Conservation (phyloP, 2,888 invertebrate genomes). For the Trachelus iudaicus region DNA sequence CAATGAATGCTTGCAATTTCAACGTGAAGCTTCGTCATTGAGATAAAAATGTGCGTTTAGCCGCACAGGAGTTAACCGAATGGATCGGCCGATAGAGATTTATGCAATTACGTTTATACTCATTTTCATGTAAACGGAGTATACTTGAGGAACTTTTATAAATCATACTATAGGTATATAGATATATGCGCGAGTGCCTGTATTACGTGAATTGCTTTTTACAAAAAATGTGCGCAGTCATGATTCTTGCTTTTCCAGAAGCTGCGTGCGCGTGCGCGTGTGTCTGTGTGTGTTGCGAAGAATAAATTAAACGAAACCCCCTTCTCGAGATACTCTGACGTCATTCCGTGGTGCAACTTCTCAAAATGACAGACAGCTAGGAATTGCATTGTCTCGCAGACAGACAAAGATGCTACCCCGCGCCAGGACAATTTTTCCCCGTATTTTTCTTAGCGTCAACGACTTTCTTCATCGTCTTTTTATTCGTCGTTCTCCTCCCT, state of each 20-base stretch:
- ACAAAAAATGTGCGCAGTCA: not conserved
- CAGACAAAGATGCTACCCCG: not conserved
- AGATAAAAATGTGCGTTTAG: not conserved
- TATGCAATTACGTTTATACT: not conserved
- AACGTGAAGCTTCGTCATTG: not conserved
- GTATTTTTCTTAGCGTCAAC: not conserved
- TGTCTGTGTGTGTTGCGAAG: not conserved
- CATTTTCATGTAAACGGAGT: not conserved
- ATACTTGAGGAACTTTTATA: not conserved
- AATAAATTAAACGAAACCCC: not conserved
- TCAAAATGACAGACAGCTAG: slow-evolving; percentile 40
- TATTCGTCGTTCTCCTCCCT: not conserved
- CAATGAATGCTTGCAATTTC: not conserved
- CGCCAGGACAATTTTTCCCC: not conserved
- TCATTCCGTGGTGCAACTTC: slow-evolving; percentile 43
- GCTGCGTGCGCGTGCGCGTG: not conserved
- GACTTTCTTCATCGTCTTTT: not conserved
- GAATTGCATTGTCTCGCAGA: slow-evolving; percentile 42
- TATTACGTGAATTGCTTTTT: too few relatives aligned
- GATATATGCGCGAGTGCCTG: too few relatives aligned
- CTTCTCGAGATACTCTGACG: slow-evolving; percentile 19
- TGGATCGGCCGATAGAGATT: not conserved
- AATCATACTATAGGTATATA: not conserved
- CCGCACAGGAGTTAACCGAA: not conserved
- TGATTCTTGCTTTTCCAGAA: not conserved